These are phyloP conservation scores for Thalassophryne amazonica DNA, from an alignment of 2,797 vertebrate species.

Conservation along the genomic window DNA sequence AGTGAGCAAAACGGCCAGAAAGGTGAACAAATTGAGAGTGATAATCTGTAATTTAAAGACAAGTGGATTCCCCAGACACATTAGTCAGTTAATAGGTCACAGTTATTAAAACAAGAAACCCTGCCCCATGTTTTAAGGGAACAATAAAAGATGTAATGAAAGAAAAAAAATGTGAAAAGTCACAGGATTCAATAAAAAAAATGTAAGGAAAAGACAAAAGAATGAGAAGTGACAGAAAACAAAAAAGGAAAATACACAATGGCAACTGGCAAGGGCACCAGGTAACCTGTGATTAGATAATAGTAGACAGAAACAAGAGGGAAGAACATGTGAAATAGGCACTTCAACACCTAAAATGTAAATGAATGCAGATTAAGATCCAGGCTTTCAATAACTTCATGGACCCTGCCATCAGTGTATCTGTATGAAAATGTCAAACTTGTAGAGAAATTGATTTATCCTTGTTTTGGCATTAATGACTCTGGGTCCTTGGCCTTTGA, in stretches of 20 bases:
- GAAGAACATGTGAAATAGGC: constrained; percentile 29
- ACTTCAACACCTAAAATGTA: constrained; percentile 22
- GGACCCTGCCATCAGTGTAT: too few species aligned
- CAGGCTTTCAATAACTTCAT: too few species aligned
- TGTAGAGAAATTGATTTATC: too few species aligned
- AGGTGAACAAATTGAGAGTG: constrained; percentile 21
- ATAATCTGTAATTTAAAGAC: constrained; percentile 59
- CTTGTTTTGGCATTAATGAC: too few species aligned
- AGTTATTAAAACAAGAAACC: constrained; percentile 46
- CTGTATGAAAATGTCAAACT: too few species aligned
- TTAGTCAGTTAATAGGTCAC: constrained; percentile 59
- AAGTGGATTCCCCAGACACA: constrained; percentile 51
- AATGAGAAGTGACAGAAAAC: not conserved
- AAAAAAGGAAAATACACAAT: constrained; percentile 11
- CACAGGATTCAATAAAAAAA: constrained; percentile 21
- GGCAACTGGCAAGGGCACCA: constrained; percentile 13
- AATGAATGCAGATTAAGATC: too few species aligned
- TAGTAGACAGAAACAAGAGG: constrained; percentile 23
- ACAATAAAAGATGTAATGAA: constrained; percentile 19
- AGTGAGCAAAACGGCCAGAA: not conserved
- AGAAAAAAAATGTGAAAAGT: constrained; percentile 10
- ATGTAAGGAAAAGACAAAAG: constrained; percentile 26
- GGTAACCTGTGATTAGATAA: constrained; percentile 36
- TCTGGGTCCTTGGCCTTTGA: too few species aligned
- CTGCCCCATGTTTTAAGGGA: constrained; percentile 3